Conservation (phyloP, 2,888 invertebrate genomes). For the Ditula angustiorana region DNA sequence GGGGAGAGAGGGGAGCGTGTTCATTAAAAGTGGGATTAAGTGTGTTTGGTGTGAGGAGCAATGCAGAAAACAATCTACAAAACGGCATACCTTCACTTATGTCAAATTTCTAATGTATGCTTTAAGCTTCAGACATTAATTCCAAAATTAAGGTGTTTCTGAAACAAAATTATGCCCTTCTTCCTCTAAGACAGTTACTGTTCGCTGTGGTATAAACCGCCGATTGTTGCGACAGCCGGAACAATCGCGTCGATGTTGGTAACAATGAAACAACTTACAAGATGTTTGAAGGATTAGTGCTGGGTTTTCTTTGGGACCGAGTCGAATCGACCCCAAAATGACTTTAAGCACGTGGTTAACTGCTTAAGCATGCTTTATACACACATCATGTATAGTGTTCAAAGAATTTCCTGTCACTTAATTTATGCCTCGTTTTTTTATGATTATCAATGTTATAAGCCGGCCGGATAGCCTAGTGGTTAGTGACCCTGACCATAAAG, state of each 20-base stretch:
- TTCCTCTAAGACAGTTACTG: not conserved
- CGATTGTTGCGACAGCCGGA: constrained; percentile 20
- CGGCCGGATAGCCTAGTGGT: too few species aligned
- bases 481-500: too few species aligned
- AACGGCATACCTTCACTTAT: not conserved
- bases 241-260: constrained; percentile 24
- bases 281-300: constrained; percentile 18
- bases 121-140: not conserved
- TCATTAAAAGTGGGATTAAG: constrained; percentile 52
- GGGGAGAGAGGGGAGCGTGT: constrained; percentile 39
- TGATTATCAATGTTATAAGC: too few species aligned
- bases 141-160: not conserved
- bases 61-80: not conserved
- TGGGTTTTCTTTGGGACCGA: not conserved
- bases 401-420: too few species aligned
- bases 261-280: constrained; percentile 22
- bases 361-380: not conserved
- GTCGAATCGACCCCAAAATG: not conserved
- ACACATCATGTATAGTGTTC: not conserved
- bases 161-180: not conserved
- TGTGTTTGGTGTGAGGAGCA: constrained; percentile 44
- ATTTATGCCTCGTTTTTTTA: too few species aligned
- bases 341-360: not conserved
- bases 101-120: not conserved
- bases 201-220: not conserved